Conservation (phyloP, 2,797 vertebrate genomes). For the Sebastes goodei region DNA sequence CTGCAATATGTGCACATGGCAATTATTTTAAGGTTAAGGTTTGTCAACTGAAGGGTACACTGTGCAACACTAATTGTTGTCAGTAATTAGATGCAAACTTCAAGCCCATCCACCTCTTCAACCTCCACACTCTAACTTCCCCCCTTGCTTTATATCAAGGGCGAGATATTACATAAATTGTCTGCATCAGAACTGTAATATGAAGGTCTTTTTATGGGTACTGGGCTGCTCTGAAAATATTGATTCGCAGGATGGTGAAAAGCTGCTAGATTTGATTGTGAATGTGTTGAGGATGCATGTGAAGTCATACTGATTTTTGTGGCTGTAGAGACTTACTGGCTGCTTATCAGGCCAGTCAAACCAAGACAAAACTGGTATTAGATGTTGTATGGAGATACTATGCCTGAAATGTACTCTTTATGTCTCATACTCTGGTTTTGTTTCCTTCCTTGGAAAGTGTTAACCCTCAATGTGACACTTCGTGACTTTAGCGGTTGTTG, state of each 20-base stretch:
- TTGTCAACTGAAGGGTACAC: not conserved
- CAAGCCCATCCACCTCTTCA: not conserved
- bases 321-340: not conserved
- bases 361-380: not conserved
- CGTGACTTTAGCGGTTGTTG: slow-evolving; percentile 11
- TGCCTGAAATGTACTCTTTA: not conserved
- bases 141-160: not conserved
- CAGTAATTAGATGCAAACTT: not conserved
- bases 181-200: not conserved
- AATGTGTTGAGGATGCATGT: not conserved
- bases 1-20: not conserved
- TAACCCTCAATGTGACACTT: not conserved
- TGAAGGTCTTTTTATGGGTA: not conserved
- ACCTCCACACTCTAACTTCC: not conserved
- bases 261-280: not conserved
- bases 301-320: not conserved
- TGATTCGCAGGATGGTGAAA: not conserved
- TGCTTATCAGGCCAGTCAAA: not conserved
- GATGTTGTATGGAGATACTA: not conserved
- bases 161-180: not conserved
- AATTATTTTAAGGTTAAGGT: not conserved
- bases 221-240: not conserved
- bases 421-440: not conserved
- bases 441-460: not conserved
- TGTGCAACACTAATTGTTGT: not conserved